Evolutionary conservation across 2,888 invertebrate species (phyloP).

Genomic region (Morpho helenor): DNA sequence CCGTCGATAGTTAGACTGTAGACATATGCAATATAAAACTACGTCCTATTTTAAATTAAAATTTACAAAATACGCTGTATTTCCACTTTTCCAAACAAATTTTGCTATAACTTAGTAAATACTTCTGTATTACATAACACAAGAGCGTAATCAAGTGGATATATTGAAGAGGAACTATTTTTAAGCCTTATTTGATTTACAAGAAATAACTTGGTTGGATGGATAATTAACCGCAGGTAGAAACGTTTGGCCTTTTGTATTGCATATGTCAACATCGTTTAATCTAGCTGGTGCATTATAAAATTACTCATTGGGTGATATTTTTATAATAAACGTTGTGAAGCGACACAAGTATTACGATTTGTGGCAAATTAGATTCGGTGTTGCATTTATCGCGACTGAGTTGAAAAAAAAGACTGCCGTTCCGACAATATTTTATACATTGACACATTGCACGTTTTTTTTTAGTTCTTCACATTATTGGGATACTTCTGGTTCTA

Average conservation of each 20-base stretch:
- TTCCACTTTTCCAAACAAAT: too few species aligned
- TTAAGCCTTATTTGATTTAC: too few species aligned
- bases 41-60: too few species aligned
- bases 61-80: too few species aligned
- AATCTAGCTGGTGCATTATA: slow-evolving; percentile 31
- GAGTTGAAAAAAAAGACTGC: slow-evolving; percentile 56
- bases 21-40: too few species aligned
- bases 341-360: slow-evolving; percentile 54
- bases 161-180: slow-evolving; percentile 16
- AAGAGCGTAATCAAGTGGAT: slow-evolving; percentile 12
- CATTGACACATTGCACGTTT: slow-evolving; percentile 25
- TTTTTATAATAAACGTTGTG: slow-evolving; percentile 49
- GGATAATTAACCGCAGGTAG: too few species aligned
- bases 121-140: too few species aligned
- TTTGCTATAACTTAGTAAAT: too few species aligned
- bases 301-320: slow-evolving; percentile 73
- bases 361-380: slow-evolving; percentile 57
- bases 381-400: slow-evolving; percentile 61
- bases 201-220: too few species aligned
- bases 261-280: too few species aligned
- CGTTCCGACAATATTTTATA: slow-evolving; percentile 52
- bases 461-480: slow-evolving; percentile 1
- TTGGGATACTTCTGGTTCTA: slow-evolving; percentile 5
- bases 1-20: slow-evolving; percentile 37
- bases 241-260: too few species aligned